Evolutionary conservation across 2,113 vertebrate species (phyloP), one percentile per base, ranked within the genome.

Genomic region (Cichladusa arquata): DNA sequence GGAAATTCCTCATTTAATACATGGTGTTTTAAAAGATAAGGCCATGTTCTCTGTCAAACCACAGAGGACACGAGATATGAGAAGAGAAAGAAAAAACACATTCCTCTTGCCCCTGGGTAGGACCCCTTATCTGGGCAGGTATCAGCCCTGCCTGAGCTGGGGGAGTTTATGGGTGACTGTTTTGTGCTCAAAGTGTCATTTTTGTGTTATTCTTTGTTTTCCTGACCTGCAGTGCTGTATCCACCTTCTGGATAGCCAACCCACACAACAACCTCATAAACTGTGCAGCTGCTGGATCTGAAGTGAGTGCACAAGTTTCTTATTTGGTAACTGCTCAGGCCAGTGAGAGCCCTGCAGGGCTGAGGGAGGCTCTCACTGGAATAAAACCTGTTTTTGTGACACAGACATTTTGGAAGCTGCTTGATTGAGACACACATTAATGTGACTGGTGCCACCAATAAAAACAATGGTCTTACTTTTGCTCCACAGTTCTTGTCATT

Each of bases 161-260:
- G 7, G 42, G 20, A 74, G 56, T 47, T 58, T 53, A 42, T 57
- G 4, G 8, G 19, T 69, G 62, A 67, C 48, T 81, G 58, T 31
- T 48, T 47, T 83, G 74, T 66, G 48, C 65, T 81, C 23, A 1
- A 62, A 45, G 42, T 65, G n/a, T 48, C 26, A 61, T 92, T 86
- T 89, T 90, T 54, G 89, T 31, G 4, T 57, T 14, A 1, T 28
- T 65, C 80, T 90, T 81, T 91, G 88, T 60, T 97, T 90, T 83
- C 73, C 44, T 40, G 83, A 86, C 69, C 92, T 54, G 48, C 96
- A 99, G 99, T 1, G 99, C 99, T 1, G 99, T 99, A 57, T 99
- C 99, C 85, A 99, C 99, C 64, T 99, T 99, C 98, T 99, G 99
- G 99, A 99, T 99, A 91, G 99, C 99, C 86, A 99, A 99, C 94